These are phyloP conservation scores for Clarias magur DNA, from an alignment of 2,113 vertebrate species.

Conservation along the genomic window DNA sequence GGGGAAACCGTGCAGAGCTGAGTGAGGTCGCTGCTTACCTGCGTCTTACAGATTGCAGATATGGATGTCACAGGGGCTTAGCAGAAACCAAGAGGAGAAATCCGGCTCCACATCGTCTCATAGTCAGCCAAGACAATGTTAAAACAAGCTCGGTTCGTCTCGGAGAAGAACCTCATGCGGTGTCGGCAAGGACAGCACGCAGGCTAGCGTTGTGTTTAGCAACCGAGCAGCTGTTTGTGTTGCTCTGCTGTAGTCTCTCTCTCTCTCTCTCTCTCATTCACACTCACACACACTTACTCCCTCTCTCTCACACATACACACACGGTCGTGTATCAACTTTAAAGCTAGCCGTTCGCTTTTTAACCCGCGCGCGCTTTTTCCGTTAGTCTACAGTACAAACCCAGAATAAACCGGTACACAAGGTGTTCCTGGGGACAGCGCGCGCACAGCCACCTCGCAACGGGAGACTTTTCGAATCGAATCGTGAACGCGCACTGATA, in stretches of 20 bases:
- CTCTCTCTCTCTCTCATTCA: neutral
- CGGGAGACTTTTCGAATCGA: constrained; percentile 35
- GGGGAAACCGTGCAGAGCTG: neutral
- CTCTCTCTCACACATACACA: neutral
- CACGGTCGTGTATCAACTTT: neutral
- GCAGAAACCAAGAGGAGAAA: constrained; percentile 33
- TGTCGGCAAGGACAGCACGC: neutral
- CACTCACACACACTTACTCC: neutral
- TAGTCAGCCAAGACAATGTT: neutral
- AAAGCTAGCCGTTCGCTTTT: neutral
- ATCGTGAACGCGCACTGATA: constrained; percentile 43
- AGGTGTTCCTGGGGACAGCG: neutral
- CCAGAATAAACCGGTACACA: neutral
- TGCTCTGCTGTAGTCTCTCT: constrained; percentile 14
- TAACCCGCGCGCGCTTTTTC: neutral
- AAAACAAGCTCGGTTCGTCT: neutral
- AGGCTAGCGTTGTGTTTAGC: constrained; percentile 47
- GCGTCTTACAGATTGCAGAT: neutral
- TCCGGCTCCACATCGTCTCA: constrained; percentile 23
- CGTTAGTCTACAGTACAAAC: neutral
- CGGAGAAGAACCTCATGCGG: neutral
- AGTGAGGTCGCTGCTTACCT: constrained; percentile 24
- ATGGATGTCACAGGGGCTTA: neutral
- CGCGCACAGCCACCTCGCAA: neutral
- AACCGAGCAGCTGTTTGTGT: constrained; percentile 50